Evolutionary conservation across 2,888 invertebrate genomes (phyloP), one percentile per base, ranked within the genome.

Genomic region (Athalia rosae): DNA sequence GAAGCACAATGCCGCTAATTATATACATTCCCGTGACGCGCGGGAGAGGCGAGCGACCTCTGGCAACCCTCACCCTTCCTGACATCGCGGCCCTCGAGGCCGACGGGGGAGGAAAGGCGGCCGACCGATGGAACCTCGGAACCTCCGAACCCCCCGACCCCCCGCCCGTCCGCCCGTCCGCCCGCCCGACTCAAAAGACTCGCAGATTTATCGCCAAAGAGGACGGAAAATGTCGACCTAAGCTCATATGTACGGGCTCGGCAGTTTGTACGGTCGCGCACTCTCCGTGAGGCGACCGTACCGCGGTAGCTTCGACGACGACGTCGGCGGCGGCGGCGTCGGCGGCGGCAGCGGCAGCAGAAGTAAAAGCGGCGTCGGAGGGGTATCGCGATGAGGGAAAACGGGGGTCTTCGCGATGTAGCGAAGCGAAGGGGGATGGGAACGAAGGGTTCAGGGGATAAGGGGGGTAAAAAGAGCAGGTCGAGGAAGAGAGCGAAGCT

Each of bases 151-250:
- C 59, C 43, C 58, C 64, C n/a, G 56, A 48, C 53, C 78, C 45
- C 56, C 81, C 80, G 83, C 82, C 82, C 80, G 83, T 82, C 82
- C 82, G 79, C 80, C 81, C 74, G 47, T 50, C 80, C 78, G 80
- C 82, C 82, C 83, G 84, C 84, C 85, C 80, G 84, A 83, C 87
- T 89, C 88, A 89, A 89, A 90, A 89, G 89, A 89, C 88, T 87
- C 86, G 86, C 87, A 89, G 89, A 90, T 90, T 90, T 90, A 90
- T 90, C 86, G 86, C 87, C 86, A 84, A 87, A 87, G 87, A 87
- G 86, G 86, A 87, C 85, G 87, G 87, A 90, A 90, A 90, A 88
- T 89, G 90, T 90, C 90, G 90, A 90, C 89, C 89, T 90, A 90
- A 90, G 90, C 90, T 90, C 89, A 88, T 89, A 90, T 87, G 89